Conservation (phyloP, 30 jellyfish, hydroid and myxozoan genomes). For the Hydractinia symbiolongicarpus region DNA sequence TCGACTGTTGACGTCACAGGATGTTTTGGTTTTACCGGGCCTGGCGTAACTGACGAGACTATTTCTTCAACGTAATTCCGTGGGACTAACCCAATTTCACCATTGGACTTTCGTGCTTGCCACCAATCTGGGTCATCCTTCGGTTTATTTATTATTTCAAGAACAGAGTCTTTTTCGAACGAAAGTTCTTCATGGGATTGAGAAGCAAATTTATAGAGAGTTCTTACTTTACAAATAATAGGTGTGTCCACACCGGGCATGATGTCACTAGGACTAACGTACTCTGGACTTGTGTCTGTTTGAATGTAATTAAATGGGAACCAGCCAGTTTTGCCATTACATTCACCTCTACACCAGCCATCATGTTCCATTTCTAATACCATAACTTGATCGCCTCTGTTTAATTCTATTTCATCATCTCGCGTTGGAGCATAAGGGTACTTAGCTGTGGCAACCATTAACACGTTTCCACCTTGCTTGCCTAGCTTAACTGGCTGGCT, state of each 20-base stretch:
- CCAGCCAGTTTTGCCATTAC: conserved; percentile 86
- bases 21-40: conserved; percentile 37
- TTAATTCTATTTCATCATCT: conserved; percentile 79
- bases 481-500: conserved; percentile 14
- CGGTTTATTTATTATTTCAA: conserved; percentile 76
- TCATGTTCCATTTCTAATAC: conserved; percentile 85
- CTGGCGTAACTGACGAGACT: conserved; percentile 39
- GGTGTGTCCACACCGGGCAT: conserved; percentile 34
- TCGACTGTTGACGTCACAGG: conserved; percentile 13
- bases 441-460: conserved; percentile 63
- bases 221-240: conserved; percentile 66
- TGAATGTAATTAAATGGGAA: conserved; percentile 85
- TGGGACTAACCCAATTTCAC: conserved; percentile 90
- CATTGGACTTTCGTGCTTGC: conserved; percentile 82
- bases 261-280: conserved; percentile 75
- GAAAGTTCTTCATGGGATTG: conserved; percentile 83
- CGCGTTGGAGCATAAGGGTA: conserved; percentile 62
- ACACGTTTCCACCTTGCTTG: conserved; percentile 53
- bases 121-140: conserved; percentile 98
- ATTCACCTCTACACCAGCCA: conserved; percentile 97
- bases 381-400: conserved; percentile 74
- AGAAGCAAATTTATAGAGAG: conserved; percentile 72
- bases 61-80: conserved; percentile 88
- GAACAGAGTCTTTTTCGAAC: conserved; percentile 69
- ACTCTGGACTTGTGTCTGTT: conserved; percentile 56